Evolutionary conservation across 1,140 invertebrate genomes (phyloP).

Genomic region (Drosophila pandora): DNA sequence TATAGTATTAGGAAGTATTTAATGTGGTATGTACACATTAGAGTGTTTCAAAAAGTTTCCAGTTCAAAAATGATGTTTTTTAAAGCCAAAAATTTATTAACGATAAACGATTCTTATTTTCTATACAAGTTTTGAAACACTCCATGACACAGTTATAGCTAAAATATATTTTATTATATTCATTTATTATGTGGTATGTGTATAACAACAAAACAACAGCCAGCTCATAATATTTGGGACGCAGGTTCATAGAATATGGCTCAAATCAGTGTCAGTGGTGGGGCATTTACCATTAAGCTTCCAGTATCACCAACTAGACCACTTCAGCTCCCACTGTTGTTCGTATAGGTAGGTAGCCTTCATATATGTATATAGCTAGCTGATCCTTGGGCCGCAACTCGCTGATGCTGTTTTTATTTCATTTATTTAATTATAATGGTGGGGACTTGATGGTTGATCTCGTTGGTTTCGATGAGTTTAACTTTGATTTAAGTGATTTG

Average conservation of each 20-base stretch:
- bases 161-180: slow-evolving; percentile 51
- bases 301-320: slow-evolving; percentile 42
- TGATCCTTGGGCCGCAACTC: slow-evolving; percentile 31
- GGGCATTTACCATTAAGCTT: slow-evolving; percentile 66
- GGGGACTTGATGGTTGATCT: slow-evolving; percentile 34
- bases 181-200: slow-evolving; percentile 36
- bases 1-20: slow-evolving; percentile 36
- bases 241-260: slow-evolving; percentile 54
- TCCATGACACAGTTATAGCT: slow-evolving; percentile 46
- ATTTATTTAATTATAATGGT: slow-evolving; percentile 9
- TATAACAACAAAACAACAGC: slow-evolving; percentile 69
- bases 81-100: not conserved
- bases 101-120: not conserved
- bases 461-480: slow-evolving; percentile 40
- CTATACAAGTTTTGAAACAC: slow-evolving; percentile 54
- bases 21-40: slow-evolving; percentile 27
- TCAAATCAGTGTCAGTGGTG: slow-evolving; percentile 55
- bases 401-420: slow-evolving; percentile 24
- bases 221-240: slow-evolving; percentile 60
- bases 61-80: not conserved
- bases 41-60: slow-evolving; percentile 31
- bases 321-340: slow-evolving; percentile 32
- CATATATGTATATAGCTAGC: not conserved
- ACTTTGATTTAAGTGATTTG: slow-evolving; percentile 29
- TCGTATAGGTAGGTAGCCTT: not conserved